Evolutionary conservation across 2,113 vertebrate species (phyloP).

Genomic region (Nerophis lumbriciformis): DNA sequence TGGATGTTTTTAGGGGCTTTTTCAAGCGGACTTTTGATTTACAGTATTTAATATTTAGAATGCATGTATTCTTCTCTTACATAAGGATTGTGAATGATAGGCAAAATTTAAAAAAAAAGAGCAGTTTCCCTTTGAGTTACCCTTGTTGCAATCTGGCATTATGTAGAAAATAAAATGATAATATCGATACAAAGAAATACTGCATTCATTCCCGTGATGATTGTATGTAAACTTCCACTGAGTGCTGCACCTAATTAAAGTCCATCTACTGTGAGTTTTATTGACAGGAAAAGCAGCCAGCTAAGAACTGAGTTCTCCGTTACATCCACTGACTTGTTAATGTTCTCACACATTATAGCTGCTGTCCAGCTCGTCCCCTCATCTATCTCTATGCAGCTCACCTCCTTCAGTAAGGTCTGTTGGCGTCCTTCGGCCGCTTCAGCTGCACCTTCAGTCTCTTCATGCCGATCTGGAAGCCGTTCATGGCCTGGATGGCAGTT

Average conservation of each 20-base stretch:
- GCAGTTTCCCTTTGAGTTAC: too few species aligned
- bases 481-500: constrained; percentile 95
- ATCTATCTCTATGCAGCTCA: constrained; percentile 26
- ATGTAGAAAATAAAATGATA: too few species aligned
- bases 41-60: too few species aligned
- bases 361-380: constrained; percentile 30
- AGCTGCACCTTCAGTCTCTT: constrained; percentile 95
- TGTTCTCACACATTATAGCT: constrained; percentile 29
- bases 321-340: constrained; percentile 43
- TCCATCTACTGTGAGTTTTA: constrained; percentile 49
- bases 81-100: too few species aligned
- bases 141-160: too few species aligned
- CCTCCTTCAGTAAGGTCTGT: constrained; percentile 83
- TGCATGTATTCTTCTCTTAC: too few species aligned
- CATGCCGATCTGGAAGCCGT: constrained; percentile 97
- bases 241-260: constrained; percentile 44
- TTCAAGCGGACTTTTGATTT: too few species aligned
- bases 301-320: constrained; percentile 36
- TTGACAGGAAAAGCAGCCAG: constrained; percentile 51
- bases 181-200: too few species aligned
- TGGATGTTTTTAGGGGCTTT: too few species aligned
- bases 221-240: neutral
- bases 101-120: too few species aligned
- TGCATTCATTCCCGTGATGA: too few species aligned
- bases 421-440: constrained; percentile 92